Evolutionary conservation across 2,888 invertebrate species (phyloP).

Genomic region (Papilio gigon): DNA sequence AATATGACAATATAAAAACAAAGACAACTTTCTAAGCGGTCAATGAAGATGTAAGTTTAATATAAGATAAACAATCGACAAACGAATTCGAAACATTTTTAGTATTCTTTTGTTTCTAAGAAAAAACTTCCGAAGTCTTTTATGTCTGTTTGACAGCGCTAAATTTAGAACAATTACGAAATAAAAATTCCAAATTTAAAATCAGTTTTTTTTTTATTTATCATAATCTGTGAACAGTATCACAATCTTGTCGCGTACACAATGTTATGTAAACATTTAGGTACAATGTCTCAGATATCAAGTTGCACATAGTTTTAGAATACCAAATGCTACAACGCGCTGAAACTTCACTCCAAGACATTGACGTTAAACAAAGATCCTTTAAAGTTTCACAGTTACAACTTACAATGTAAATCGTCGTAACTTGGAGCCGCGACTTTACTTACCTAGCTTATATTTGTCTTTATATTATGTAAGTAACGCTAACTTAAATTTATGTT

Average conservation of each 20-base stretch:
- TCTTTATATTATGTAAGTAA: slow-evolving; percentile 16
- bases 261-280: neutral
- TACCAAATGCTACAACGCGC: slow-evolving; percentile 7
- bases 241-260: neutral
- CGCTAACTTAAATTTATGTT: neutral
- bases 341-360: slow-evolving; percentile 17
- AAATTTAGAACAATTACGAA: neutral
- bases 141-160: too few species aligned
- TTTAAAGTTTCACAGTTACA: slow-evolving; percentile 13
- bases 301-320: slow-evolving; percentile 10
- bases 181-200: neutral
- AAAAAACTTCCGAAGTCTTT: neutral
- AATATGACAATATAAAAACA: too few species aligned
- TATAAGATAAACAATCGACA: neutral
- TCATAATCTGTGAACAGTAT: neutral
- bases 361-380: slow-evolving; percentile 20
- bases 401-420: slow-evolving; percentile 11
- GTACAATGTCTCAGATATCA: neutral
- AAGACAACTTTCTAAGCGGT: too few species aligned
- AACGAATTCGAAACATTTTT: neutral
- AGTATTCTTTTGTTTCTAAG: neutral
- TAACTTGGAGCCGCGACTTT: slow-evolving; percentile 8
- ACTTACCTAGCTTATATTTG: slow-evolving; percentile 3
- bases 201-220: too few species aligned
- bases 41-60: too few species aligned